These are phyloP conservation scores for Siniperca undulata DNA, from an alignment of 2,797 vertebrate species.

Conservation along the genomic window DNA sequence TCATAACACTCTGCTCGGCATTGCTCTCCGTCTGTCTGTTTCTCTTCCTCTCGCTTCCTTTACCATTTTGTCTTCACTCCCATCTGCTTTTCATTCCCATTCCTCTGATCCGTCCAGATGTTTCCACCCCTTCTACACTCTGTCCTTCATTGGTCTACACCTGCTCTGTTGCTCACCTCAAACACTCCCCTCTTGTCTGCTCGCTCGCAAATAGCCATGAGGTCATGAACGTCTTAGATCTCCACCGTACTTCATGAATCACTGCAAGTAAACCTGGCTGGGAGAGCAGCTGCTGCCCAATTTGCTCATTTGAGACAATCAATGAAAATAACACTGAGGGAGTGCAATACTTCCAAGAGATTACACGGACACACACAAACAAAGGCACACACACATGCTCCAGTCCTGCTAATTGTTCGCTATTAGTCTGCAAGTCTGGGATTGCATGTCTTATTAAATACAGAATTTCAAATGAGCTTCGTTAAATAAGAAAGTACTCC, in stretches of 20 bases:
- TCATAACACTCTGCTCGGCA: constrained; percentile 7
- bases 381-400: constrained; percentile 37
- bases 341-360: constrained; percentile 68
- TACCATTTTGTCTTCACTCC: constrained; percentile 13
- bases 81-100: constrained; percentile 38
- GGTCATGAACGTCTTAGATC: constrained; percentile 58
- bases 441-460: constrained; percentile 90
- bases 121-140: constrained; percentile 55
- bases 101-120: constrained; percentile 66
- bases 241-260: constrained; percentile 41
- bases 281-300: constrained; percentile 77
- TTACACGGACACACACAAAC: constrained; percentile 48
- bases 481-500: constrained; percentile 88
- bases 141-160: constrained; percentile 56
- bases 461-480: constrained; percentile 88
- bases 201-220: constrained; percentile 54
- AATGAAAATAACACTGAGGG: constrained; percentile 70
- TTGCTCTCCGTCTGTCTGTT: constrained; percentile 7
- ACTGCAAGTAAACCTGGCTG: constrained; percentile 52
- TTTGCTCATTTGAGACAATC: constrained; percentile 74
- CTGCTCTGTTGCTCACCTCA: constrained; percentile 60
- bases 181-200: constrained; percentile 42
- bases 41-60: constrained; percentile 32
- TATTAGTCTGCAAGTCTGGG: constrained; percentile 86
- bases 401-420: constrained; percentile 84